These are phyloP conservation scores for Cheiracanthium punctorium DNA, from an alignment of 2,888 invertebrate genomes.

Conservation along the genomic window DNA sequence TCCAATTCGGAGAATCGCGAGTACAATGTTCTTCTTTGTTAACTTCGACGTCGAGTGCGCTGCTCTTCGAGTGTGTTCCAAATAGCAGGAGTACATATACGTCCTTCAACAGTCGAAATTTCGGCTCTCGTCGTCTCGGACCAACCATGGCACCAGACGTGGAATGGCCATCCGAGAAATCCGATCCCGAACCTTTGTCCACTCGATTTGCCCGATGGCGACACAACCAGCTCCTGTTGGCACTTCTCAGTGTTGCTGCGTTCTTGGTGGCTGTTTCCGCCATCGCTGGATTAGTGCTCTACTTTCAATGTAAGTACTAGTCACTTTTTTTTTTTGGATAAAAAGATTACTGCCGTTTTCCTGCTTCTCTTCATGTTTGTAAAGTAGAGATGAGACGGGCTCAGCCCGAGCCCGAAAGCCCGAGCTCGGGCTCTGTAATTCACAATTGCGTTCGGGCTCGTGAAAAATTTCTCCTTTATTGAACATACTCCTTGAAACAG, in stretches of 20 bases:
- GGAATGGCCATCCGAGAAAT: constrained; percentile 57
- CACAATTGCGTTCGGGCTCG: no score
- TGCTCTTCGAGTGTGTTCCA: not conserved
- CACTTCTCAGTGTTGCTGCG: constrained; percentile 44
- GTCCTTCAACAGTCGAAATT: not conserved
- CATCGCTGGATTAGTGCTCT: constrained; percentile 57
- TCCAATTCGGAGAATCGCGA: not conserved
- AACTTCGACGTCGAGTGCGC: not conserved
- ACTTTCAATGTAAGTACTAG: constrained; percentile 67
- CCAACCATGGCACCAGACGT: constrained; percentile 54
- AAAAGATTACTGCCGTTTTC: no score
- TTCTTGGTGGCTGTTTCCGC: constrained; percentile 49
- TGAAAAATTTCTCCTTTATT: no score
- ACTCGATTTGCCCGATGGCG: constrained; percentile 57
- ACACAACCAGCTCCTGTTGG: constrained; percentile 53
- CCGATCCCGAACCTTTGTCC: constrained; percentile 42
- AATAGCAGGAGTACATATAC: constrained; percentile 3
- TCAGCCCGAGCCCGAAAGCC: no score
- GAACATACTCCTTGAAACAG: no score
- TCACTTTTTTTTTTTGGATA: no score
- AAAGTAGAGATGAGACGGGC: no score
- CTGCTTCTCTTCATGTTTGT: no score
- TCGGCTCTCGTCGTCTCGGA: not conserved
- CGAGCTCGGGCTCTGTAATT: no score
- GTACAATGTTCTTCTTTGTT: not conserved